Conservation (phyloP, 2,113 vertebrate species). For the Leucoraja erinaceus region DNA sequence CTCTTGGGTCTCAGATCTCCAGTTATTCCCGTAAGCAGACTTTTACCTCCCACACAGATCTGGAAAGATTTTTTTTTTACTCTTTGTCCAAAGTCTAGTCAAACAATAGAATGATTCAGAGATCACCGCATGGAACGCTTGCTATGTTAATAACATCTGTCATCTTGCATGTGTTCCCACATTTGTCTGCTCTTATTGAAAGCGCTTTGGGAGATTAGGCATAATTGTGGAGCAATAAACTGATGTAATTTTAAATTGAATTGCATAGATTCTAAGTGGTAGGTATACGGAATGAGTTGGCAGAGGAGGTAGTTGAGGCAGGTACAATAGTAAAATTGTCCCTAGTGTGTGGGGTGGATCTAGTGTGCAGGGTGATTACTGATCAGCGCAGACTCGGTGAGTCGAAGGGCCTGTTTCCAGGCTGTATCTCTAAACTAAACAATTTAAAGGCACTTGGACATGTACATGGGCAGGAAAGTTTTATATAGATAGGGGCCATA, state of each 20-base stretch:
- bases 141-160: not conserved
- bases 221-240: not conserved
- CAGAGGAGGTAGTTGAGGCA: no score
- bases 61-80: not conserved
- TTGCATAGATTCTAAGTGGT: no score
- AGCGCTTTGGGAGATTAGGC: not conserved
- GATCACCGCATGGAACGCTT: not conserved
- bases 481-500: no score
- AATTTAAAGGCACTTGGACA: no score
- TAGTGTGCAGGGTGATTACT: no score
- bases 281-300: no score
- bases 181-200: not conserved
- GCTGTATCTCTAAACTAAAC: no score
- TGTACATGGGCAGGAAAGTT: no score
- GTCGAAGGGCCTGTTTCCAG: no score
- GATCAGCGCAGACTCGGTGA: no score
- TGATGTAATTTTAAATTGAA: not conserved
- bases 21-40: conserved; percentile 7
- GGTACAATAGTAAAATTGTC: no score
- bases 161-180: not conserved
- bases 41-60: not conserved
- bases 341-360: no score
- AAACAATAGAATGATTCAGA: not conserved
- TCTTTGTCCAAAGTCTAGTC: not conserved
- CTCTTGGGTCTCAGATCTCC: not conserved